These are phyloP conservation scores for Spodoptera exigua DNA, from an alignment of 2,888 invertebrate species.

Conservation along the genomic window DNA sequence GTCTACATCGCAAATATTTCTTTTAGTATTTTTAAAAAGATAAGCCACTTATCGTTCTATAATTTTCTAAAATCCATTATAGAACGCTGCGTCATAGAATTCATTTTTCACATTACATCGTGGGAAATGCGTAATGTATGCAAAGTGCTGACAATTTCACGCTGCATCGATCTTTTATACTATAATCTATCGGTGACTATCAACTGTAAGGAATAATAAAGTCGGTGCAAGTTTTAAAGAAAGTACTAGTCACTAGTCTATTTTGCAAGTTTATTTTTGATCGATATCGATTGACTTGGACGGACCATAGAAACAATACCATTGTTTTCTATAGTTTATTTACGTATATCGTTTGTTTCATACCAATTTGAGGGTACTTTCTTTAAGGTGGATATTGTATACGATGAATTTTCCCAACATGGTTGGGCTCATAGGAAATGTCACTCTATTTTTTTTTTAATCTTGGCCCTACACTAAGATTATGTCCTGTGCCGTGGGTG, in stretches of 20 bases:
- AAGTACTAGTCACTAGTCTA: conserved; percentile 5
- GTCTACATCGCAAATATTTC: too few relatives aligned
- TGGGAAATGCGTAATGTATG: conserved; percentile 55
- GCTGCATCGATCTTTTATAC: conserved; percentile 50
- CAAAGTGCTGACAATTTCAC: conserved; percentile 56
- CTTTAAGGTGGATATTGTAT: too few relatives aligned
- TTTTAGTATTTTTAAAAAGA: conserved; percentile 5
- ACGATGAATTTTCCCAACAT: too few relatives aligned
- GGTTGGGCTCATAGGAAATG: too few relatives aligned
- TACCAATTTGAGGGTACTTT: too few relatives aligned
- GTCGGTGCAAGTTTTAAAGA: conserved; percentile 41
- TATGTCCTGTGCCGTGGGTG: too few relatives aligned
- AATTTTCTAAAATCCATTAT: conserved; percentile 32
- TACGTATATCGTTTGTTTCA: too few relatives aligned
- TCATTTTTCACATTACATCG: conserved; percentile 41
- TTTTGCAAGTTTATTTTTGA: conserved; percentile 47
- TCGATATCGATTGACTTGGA: conserved; percentile 41
- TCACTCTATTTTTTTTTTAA: too few relatives aligned
- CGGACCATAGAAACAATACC: conserved; percentile 4
- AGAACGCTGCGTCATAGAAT: conserved; percentile 44
- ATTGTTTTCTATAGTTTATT: conserved; percentile 23
- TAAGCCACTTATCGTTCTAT: conserved; percentile 15
- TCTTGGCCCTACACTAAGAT: too few relatives aligned
- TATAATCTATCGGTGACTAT: conserved; percentile 48
- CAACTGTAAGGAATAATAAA: conserved; percentile 49